phyloP scores from a whole-genome alignment of 1,140 invertebrate genomes.

The Papilio machaon region DNA sequence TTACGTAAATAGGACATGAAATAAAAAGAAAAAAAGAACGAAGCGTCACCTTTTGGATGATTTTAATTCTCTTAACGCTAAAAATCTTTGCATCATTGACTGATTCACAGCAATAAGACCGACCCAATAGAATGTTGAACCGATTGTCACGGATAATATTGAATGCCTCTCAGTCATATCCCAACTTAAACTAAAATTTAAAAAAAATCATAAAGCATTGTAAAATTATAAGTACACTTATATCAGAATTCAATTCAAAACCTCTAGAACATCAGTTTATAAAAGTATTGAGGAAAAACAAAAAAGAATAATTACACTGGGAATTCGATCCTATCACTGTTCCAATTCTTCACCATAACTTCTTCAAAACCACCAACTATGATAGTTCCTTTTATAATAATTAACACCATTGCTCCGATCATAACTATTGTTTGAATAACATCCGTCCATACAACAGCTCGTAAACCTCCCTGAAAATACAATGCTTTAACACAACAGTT shows the following conservation, averaged over 20 bases:
- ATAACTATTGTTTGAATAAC: slow-evolving; percentile 94
- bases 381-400: slow-evolving; percentile 90
- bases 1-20: neutral
- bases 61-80: slow-evolving; percentile 86
- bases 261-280: neutral
- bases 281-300: neutral
- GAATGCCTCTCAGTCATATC: slow-evolving; percentile 70
- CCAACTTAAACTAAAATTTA: slow-evolving; percentile 49
- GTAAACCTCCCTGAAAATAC: slow-evolving; percentile 91
- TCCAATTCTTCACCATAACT: slow-evolving; percentile 86
- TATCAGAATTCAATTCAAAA: neutral
- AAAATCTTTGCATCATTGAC: slow-evolving; percentile 90
- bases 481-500: slow-evolving; percentile 3
- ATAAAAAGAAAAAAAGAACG: neutral
- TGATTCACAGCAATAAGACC: slow-evolving; percentile 92
- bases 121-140: slow-evolving; percentile 91
- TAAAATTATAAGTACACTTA: neutral
- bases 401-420: slow-evolving; percentile 90
- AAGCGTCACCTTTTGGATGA: slow-evolving; percentile 85
- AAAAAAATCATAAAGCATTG: slow-evolving; percentile 38
- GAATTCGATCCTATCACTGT: slow-evolving; percentile 88
- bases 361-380: slow-evolving; percentile 89
- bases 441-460: slow-evolving; percentile 97
- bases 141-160: slow-evolving; percentile 69
- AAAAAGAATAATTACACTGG: slow-evolving; percentile 84